These are phyloP conservation scores for Todiramphus saurophagus DNA, from an alignment of 2,113 vertebrate genomes.

Conservation along the genomic window DNA sequence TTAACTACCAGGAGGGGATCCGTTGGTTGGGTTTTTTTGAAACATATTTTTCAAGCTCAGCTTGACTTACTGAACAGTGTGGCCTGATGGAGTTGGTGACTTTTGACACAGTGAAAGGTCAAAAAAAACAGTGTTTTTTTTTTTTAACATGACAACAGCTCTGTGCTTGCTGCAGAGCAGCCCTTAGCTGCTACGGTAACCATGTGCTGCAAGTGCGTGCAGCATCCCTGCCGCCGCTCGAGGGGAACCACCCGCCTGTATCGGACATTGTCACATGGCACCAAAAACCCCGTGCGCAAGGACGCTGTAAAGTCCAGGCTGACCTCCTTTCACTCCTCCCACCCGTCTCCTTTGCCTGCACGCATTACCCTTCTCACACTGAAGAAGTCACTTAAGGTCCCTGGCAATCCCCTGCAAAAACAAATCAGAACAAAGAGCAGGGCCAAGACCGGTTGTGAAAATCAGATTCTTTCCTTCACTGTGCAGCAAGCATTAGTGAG, in stretches of 20 bases:
- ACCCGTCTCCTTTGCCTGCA: neutral
- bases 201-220: neutral
- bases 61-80: neutral
- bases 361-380: neutral
- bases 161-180: neutral
- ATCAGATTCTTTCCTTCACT: neutral
- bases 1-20: neutral
- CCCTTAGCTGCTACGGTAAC: neutral
- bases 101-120: neutral
- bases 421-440: neutral
- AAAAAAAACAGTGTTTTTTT: neutral
- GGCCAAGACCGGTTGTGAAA: neutral
- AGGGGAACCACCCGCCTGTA: neutral
- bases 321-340: neutral
- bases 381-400: neutral
- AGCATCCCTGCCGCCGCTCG: neutral
- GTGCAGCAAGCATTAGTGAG: neutral
- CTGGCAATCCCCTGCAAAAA: neutral
- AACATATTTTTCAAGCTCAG: neutral
- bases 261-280: fast-evolving
- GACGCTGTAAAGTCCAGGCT: neutral
- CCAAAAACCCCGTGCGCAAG: fast-evolving
- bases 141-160: neutral
- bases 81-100: neutral
- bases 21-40: neutral